Base-by-base conservation (phyloP, 2,113 vertebrate species). In the Dendrocopos noguchii region DNA sequence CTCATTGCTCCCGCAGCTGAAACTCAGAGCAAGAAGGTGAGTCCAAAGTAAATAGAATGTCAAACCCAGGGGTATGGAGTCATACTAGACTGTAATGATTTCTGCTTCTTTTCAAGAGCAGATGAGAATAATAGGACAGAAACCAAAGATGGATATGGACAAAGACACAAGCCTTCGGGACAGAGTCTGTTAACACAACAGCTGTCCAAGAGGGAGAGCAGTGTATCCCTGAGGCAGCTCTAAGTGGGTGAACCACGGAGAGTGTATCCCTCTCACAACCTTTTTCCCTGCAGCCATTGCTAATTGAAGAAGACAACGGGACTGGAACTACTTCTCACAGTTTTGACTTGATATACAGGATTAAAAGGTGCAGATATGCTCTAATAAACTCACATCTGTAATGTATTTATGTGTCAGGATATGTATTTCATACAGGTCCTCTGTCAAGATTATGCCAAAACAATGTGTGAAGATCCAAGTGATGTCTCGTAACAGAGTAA, bases 361-460 rank as follows among this genome's bases (percentile, higher is more conserved):
- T 92, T 96, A 91, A 92, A 96, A 92, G 79, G 87, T 92, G 70
- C 87, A 95, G 91, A 94, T 95, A 87, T 90, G 73, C 82, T 90
- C 66, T 90, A 91, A 91, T 90, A 80, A 80, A 7, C 76, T 78
- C 82, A 92, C 95, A 95, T 95, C 95, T 93, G 94, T 70, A 85
- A 85, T 46, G 31, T 78, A 92, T 94, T 92, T 96, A 78, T 94
- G 76, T 80, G 90, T 85, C 0, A 4, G 91, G 91, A 94, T 88
- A 78, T 7, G 57, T 53, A 59, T 95, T 96, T 94, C 82, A 89
- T 83, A 46, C 64, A 87, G 94, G 80, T 85, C 67, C 76, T 91
- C 87, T 64, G 65, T 92, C 93, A 96, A 94, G 84, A 88, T 92
- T 91, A 94, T 92, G 93, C 87, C 94, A 95, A 94, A 96, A 94